phyloP scores from a whole-genome alignment of 64 coral and sea anemone genomes.

The Catalaphyllia jardinei region DNA sequence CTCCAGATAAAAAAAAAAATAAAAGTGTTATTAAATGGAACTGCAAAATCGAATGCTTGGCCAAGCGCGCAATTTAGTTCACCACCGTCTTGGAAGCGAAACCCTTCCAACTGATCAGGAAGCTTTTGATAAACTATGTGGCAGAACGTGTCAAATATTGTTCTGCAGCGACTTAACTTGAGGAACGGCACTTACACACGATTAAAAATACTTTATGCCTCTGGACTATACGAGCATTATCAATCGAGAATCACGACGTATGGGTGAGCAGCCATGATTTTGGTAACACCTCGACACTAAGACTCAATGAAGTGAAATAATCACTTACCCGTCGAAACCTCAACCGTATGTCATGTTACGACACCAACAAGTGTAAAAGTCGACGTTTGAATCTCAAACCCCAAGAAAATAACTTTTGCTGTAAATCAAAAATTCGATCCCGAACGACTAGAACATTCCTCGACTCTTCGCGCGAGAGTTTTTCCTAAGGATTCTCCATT shows the following conservation, averaged over 20 bases:
- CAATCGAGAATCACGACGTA: background rate
- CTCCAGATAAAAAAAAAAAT: background rate
- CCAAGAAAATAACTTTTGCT: background rate
- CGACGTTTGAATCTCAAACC: background rate
- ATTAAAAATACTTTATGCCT: background rate
- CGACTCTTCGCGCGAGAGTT: background rate
- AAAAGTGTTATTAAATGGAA: background rate
- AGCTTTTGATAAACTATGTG: background rate
- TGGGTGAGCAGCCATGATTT: constrained; percentile 27
- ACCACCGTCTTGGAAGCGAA: background rate
- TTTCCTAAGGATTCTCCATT: constrained; percentile 9
- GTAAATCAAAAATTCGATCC: background rate
- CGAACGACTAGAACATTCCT: constrained; percentile 4
- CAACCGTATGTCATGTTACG: constrained; percentile 21
- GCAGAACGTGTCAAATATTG: no score
- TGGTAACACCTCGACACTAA: constrained; percentile 3
- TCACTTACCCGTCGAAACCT: constrained; percentile 14
- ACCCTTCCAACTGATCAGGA: background rate
- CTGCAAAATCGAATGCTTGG: background rate
- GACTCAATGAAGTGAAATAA: background rate
- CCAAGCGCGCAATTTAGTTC: background rate
- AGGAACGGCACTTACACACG: background rate
- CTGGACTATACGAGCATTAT: background rate
- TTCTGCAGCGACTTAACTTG: background rate
- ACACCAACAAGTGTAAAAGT: constrained; percentile 9